These are phyloP conservation scores for Delphinapterus leucas DNA, from an alignment of 2,113 vertebrate species.

Conservation along the genomic window DNA sequence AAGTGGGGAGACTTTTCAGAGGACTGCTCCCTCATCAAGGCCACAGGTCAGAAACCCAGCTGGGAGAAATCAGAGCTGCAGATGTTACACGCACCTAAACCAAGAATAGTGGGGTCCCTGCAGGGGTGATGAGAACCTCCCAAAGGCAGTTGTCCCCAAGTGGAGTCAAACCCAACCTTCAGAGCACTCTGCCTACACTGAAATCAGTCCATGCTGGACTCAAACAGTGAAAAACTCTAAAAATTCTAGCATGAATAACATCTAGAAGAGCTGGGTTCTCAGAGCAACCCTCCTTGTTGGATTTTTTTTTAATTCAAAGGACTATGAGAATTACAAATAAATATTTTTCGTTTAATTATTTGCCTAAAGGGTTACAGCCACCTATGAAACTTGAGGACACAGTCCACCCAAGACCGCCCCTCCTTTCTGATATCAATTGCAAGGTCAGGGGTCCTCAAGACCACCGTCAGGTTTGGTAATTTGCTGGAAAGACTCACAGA, in stretches of 20 bases:
- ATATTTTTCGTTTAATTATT: neutral
- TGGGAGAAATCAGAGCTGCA: neutral
- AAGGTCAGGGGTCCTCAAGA: neutral
- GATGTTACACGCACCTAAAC: rapidly evolving
- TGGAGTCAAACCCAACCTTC: neutral
- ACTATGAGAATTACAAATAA: neutral
- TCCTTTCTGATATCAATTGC: neutral
- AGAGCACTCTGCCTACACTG: neutral
- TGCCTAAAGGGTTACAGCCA: neutral
- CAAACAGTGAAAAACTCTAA: neutral
- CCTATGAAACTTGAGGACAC: neutral
- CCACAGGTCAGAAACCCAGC: neutral
- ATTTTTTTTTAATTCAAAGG: neutral
- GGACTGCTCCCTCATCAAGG: neutral
- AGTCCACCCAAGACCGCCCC: neutral
- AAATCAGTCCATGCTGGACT: neutral
- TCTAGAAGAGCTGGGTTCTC: neutral
- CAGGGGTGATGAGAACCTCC: neutral
- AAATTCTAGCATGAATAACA: neutral
- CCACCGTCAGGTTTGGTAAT: neutral
- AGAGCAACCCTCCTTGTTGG: neutral
- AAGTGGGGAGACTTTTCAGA: neutral
- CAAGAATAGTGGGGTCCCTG: neutral
- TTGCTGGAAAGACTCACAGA: neutral
- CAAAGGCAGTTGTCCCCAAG: too few relatives aligned